Base-by-base conservation (phyloP, 2,888 invertebrate genomes). In the Eugnorisma glareosa region DNA sequence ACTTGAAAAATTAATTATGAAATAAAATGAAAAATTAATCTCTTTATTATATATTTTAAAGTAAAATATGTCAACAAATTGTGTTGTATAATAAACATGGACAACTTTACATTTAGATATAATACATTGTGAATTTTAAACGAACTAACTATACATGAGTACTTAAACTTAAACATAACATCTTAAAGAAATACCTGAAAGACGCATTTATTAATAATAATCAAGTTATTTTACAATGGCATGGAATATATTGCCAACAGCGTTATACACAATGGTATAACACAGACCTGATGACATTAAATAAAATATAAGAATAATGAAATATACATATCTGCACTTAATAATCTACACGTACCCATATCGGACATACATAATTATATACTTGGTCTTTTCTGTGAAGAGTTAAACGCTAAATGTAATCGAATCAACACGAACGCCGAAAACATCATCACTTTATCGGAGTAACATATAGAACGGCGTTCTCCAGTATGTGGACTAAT, bases 61-160 rank as follows among this genome's bases (percentile, higher is more conserved):
- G 48, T 87, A 82, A 75, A 81, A 76, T 48, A 72, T 81, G 68
- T 81, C 67, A 88, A 79, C 79, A 84, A 86, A 78, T 81, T 59
- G 73, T 81, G 73, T 88, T 79, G 79, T 80, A 83, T 84, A 86
- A 72, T 79, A 88, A 84, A 85, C 79, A 84, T 87, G 73, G 77
- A 76, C 73, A 80, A 82, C 43, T 84, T 79, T 67, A 85, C 67
- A 74, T 79, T 69, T 64, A 73, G 72, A 75, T 64, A 85, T 78
- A 73, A 78, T 77, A 87, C 77, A 85, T 71, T 64, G 81, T 57
- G 64, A 80, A 70, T 54, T 75, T 81, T 72, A 73, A 83, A 75
- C 68, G 68, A 83, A 74, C 68, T 71, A 86, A 68, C 77, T 87
- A 77, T 75, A 87, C 80, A 79, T 69, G 61, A 75, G 77, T 80